Conservation (phyloP, 2,113 vertebrate species). For the Prinia subflava region DNA sequence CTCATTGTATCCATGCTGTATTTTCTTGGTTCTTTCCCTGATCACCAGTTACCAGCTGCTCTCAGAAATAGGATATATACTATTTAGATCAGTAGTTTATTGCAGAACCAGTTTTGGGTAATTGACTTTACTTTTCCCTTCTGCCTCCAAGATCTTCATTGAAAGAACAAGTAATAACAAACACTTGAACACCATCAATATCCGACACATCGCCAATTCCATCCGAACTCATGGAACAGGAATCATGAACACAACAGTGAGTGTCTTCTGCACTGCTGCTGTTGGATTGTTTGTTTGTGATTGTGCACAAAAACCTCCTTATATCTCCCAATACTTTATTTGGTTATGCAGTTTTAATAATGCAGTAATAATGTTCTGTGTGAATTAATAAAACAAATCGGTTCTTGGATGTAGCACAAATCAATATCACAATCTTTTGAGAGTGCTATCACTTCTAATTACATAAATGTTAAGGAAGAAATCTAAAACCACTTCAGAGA, state of each 20-base stretch:
- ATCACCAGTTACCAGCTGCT: not conserved
- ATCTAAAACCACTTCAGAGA: not conserved
- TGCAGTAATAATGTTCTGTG: not conserved
- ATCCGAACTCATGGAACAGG: constrained; percentile 97
- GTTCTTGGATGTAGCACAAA: not conserved
- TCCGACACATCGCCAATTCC: constrained; percentile 96
- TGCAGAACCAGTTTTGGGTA: not conserved
- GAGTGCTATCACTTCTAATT: not conserved
- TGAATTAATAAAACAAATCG: not conserved
- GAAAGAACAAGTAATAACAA: constrained; percentile 99
- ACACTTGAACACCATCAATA: constrained; percentile 99
- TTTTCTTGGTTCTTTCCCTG: not conserved
- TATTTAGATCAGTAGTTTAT: not conserved
- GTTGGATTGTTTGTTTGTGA: not conserved
- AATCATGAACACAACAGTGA: constrained; percentile 99
- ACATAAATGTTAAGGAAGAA: not conserved
- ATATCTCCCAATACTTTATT: not conserved
- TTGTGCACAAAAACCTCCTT: not conserved
- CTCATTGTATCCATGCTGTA: not conserved
- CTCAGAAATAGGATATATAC: not conserved
- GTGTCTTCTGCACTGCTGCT: not conserved
- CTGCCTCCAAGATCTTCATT: constrained; percentile 87
- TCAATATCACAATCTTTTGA: not conserved
- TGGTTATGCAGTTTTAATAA: not conserved
- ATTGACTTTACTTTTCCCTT: not conserved